Base-by-base conservation (phyloP, 2,888 invertebrate genomes). In the Ectemnius cavifrons region DNA sequence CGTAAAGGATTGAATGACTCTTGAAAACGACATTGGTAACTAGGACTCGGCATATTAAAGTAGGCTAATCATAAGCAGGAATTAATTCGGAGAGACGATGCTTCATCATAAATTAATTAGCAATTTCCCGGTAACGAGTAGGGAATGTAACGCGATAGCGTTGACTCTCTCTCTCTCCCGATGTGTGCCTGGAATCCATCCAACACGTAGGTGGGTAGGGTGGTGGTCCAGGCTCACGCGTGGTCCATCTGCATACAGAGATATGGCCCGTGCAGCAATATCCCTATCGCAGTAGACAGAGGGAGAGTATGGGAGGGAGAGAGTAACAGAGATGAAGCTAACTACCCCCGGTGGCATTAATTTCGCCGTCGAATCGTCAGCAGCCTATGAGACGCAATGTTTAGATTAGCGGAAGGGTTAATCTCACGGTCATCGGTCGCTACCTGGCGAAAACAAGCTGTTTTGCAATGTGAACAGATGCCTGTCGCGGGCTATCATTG, bases 331-430 rank as follows among this genome's bases (percentile, higher is more conserved):
- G 37, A 37, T 4, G 37, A 75, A 75, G 71, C 80, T 49, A 57
- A 14, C 52, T 16, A 16, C 16, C 56, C 23, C 63, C 73, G 49
- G 49, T 59, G 63, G 57, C 67, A 76, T 81, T 80, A 78, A 81
- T 79, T 78, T 80, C 70, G 18, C 47, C 57, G 66, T 66, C 73
- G 70, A 73, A 63, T 73, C 72, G 66, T 68, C 65, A 62, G 27
- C 37, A 27, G 60, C 18, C 66, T 63, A 61, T 60, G 23, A 57
- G 16, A 64, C 60, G 61, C 27, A 73, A 80, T 60, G 66, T 78
- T 72, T 78, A 73, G 76, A 67, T 49, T 58, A 67, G 64, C 70
- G 73, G 73, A 73, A 75, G 37, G 37, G 75, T 66, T 73, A 73
- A 75, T 73, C 73, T 69, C 66, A 73, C 57, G 69, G 56, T 63